Evolutionary conservation across 2,888 invertebrate species (phyloP).

Genomic region (Craniophora ligustri): DNA sequence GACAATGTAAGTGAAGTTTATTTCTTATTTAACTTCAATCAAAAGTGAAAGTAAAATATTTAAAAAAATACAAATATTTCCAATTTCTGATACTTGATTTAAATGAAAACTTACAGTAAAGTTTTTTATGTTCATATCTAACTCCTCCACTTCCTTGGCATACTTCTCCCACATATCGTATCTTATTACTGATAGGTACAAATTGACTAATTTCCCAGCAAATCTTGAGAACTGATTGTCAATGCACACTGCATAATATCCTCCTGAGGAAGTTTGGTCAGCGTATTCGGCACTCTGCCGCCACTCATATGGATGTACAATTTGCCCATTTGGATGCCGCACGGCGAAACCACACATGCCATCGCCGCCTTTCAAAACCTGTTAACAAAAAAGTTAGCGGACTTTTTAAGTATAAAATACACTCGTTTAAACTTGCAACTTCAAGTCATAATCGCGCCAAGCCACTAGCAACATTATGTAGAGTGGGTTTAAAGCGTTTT

Average conservation of each 20-base stretch:
- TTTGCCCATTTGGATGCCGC: conserved; percentile 94
- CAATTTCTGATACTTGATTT: no score
- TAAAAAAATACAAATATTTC: no score
- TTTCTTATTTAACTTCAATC: no score
- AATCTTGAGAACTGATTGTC: conserved; percentile 98
- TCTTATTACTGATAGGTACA: conserved; percentile 96
- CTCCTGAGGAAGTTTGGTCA: conserved; percentile 93
- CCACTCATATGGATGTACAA: conserved; percentile 97
- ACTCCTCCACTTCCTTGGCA: conserved; percentile 95
- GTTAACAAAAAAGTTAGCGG: conserved; percentile 37
- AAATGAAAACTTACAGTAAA: conserved; percentile 92
- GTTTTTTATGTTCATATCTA: conserved; percentile 96
- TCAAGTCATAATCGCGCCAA: neutral
- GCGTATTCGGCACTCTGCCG: conserved; percentile 96
- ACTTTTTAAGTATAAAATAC: conserved; percentile 27
- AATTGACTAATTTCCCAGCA: conserved; percentile 95
- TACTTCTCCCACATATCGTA: conserved; percentile 98
- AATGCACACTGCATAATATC: conserved; percentile 96
- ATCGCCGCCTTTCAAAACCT: conserved; percentile 97
- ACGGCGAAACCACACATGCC: conserved; percentile 98
- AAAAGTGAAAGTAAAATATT: no score
- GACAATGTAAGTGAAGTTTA: no score
- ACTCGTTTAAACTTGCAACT: neutral
- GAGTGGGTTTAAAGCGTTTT: conserved; percentile 11
- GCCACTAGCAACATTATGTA: conserved; percentile 7